These are phyloP conservation scores for Zaprionus camerounensis DNA, from an alignment of 1,140 invertebrate genomes.

Conservation along the genomic window DNA sequence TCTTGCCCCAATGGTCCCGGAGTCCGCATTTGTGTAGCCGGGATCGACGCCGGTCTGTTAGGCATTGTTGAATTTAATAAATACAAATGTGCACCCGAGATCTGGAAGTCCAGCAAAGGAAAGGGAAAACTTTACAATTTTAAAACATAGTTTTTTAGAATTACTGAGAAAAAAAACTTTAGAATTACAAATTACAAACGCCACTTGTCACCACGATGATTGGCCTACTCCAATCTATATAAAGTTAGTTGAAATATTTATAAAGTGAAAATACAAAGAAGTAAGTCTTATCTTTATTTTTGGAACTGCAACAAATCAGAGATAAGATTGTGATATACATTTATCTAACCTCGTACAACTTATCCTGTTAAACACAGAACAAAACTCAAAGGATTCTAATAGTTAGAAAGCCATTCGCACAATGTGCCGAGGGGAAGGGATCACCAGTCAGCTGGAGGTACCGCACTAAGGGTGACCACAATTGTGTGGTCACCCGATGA, in stretches of 20 bases:
- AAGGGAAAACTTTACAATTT: constrained; percentile 17
- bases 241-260: background rate
- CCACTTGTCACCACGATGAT: background rate
- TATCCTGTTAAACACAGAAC: background rate
- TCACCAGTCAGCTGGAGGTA: constrained; percentile 40
- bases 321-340: too few relatives aligned
- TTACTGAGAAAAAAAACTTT: background rate
- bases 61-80: constrained; percentile 36
- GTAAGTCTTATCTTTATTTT: too few relatives aligned
- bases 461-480: constrained; percentile 42
- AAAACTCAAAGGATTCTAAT: constrained; percentile 58
- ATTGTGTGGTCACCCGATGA: constrained; percentile 76
- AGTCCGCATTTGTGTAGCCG: constrained; percentile 51
- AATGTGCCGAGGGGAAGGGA: constrained; percentile 11
- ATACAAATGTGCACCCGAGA: background rate
- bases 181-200: background rate
- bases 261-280: background rate
- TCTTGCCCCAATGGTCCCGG: constrained; percentile 63
- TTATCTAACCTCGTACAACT: background rate
- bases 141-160: background rate
- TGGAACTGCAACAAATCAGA: too few relatives aligned
- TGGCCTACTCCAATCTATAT: background rate
- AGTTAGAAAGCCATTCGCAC: constrained; percentile 68
- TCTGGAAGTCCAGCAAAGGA: constrained; percentile 23
- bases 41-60: constrained; percentile 45